A percentile compares a stretch with the other conserved stretches of the same genome.
Evolutionary conservation across 2,113 vertebrate species (phyloP).

Genomic region (Hyaena hyaena): DNA sequence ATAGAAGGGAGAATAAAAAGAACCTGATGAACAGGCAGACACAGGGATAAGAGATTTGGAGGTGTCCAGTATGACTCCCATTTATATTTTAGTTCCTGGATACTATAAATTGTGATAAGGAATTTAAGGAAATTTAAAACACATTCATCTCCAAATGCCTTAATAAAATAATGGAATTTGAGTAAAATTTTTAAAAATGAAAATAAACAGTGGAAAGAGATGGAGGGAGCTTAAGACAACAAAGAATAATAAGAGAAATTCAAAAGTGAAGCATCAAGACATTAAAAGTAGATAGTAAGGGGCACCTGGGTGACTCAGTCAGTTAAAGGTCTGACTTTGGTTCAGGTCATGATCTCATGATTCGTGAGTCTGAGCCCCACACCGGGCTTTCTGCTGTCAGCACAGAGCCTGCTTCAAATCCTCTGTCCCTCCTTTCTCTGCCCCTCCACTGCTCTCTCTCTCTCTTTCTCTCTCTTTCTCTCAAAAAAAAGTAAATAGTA

Average conservation of each 20-base stretch:
- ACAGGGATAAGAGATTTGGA: neutral
- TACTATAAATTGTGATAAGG: neutral
- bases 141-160: neutral
- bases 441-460: no score
- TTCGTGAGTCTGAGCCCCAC: no score
- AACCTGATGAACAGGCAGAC: neutral
- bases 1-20: constrained; percentile 27
- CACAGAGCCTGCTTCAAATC: no score
- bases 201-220: constrained; percentile 18
- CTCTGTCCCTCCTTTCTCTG: no score
- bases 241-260: neutral
- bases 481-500: no score
- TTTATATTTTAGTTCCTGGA: neutral
- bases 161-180: constrained; percentile 39
- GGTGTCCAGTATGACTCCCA: neutral
- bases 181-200: constrained; percentile 9
- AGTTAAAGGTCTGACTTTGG: no score
- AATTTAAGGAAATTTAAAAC: neutral
- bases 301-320: no score
- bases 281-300: neutral
- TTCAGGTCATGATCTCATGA: no score
- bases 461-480: no score
- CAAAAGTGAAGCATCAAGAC: neutral
- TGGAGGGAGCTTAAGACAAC: neutral
- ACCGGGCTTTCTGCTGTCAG: no score